Percentiles rank a stretch among this genome's conserved stretches.
phyloP scores from a whole-genome alignment of 1,140 invertebrate species.

The Mactra quadrangularis region DNA sequence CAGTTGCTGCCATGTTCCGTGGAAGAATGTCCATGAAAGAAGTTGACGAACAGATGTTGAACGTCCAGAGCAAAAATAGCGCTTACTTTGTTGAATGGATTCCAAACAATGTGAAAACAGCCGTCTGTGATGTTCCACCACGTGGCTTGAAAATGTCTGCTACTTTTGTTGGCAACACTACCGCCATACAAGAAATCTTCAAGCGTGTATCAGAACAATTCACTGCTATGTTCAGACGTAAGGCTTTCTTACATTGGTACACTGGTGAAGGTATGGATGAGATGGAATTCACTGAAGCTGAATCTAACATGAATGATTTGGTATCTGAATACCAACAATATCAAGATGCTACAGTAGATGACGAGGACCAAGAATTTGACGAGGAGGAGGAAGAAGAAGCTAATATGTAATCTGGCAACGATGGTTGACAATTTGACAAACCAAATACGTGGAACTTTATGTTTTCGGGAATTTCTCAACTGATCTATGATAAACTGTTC shows the following conservation, averaged over 20 bases:
- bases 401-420: slow-evolving; percentile 14
- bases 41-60: slow-evolving; percentile 81
- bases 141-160: slow-evolving; percentile 95
- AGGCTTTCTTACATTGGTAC: slow-evolving; percentile 69
- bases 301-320: slow-evolving; percentile 78
- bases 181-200: slow-evolving; percentile 91
- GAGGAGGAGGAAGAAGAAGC: slow-evolving; percentile 38
- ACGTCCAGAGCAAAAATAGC: slow-evolving; percentile 82
- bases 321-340: slow-evolving; percentile 98
- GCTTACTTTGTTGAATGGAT: slow-evolving; percentile 98
- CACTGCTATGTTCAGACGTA: slow-evolving; percentile 86
- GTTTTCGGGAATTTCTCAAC: too few relatives aligned
- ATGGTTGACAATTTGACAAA: too few relatives aligned
- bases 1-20: slow-evolving; percentile 94
- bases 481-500: too few relatives aligned
- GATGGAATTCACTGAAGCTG: slow-evolving; percentile 89
- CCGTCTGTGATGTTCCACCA: slow-evolving; percentile 96
- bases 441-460: too few relatives aligned
- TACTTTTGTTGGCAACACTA: slow-evolving; percentile 89
- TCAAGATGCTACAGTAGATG: slow-evolving; percentile 85
- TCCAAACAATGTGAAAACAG: slow-evolving; percentile 95
- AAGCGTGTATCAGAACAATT: slow-evolving; percentile 88
- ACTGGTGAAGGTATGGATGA: slow-evolving; percentile 93
- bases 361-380: slow-evolving; percentile 23
- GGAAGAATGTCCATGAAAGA: slow-evolving; percentile 86